Evolutionary conservation across 1,140 invertebrate species (phyloP).

Genomic region (Ceratina australensis): DNA sequence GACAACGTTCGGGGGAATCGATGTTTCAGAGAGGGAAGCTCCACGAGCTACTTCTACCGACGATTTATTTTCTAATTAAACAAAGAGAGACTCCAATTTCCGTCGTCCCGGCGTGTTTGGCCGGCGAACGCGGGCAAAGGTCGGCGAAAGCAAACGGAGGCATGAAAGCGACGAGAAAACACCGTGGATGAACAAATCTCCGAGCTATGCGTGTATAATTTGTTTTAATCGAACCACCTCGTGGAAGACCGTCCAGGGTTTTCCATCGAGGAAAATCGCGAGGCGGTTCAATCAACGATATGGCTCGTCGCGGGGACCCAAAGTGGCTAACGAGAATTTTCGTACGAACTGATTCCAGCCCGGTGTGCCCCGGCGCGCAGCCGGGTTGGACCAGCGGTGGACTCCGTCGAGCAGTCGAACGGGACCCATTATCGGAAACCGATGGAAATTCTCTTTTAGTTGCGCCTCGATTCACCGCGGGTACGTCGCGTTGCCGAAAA

Average conservation of each 20-base stretch:
- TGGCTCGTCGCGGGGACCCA: slow-evolving; percentile 16
- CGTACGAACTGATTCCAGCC: slow-evolving; percentile 45
- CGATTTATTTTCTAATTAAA: too few relatives aligned
- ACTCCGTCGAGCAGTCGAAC: slow-evolving; percentile 52
- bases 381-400: slow-evolving; percentile 33
- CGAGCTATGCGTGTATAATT: not conserved
- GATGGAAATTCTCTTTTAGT: slow-evolving; percentile 64
- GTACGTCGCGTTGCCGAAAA: slow-evolving; percentile 50
- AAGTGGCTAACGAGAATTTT: slow-evolving; percentile 62
- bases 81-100: too few relatives aligned
- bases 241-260: not conserved
- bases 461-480: slow-evolving; percentile 47
- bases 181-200: not conserved
- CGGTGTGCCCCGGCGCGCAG: not conserved
- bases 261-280: slow-evolving; percentile 8
- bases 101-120: too few relatives aligned
- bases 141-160: too few relatives aligned
- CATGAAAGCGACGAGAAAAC: not conserved
- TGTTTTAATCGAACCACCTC: not conserved
- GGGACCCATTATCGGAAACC: slow-evolving; percentile 62
- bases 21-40: too few relatives aligned
- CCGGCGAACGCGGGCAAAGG: too few relatives aligned
- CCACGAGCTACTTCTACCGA: too few relatives aligned
- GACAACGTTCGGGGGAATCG: not conserved
- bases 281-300: slow-evolving; percentile 32